Base-by-base conservation (phyloP, 2,888 invertebrate genomes). In the Sarcophaga caerulescens region DNA sequence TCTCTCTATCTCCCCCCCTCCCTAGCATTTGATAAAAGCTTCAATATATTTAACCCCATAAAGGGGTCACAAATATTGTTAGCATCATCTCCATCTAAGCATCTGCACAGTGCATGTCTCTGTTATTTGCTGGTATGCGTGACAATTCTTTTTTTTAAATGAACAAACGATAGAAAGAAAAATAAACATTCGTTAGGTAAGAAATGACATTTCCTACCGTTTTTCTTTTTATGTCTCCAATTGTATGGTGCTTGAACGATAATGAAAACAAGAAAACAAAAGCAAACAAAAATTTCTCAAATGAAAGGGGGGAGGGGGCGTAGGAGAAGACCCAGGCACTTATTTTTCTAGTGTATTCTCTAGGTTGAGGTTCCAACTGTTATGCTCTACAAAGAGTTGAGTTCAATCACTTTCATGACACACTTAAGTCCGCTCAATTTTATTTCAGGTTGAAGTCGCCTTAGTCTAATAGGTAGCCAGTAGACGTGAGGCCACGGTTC, bases 161-260 rank as follows among this genome's bases (percentile, higher is more conserved):
- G 17, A 52, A 52, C 10, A 52, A 52, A 52, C 17, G 17, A 17
- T 35, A 69, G 62, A 82, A 44, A 63, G 21, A 17, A 62, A 85
- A 74, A 65, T n/a, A 85, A 85, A 73, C 47, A 81, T 77, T 77
- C 70, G 82, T 83, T 57, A 21, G 45, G 10, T 70, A 81, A 11
- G 44, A 68, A n/a, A 62, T 23, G 68, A 69, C 3, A 62, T 52
- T 65, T 66, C 17, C 52, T 52, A 52, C 4, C 3, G 52, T 19
- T 25, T 63, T 35, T 70, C 69, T 57, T 12, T 44, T 75, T 68
- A 35, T 62, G 57, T 62, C 62, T 78, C 77, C 4, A 66, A 23
- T 45, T 74, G 14, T 19, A 35, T 25, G 66, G 57, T 69, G 63
- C 76, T 77, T 70, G 62, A 82, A 70, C 35, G 23, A 47, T 47